A percentile compares a stretch with the other conserved stretches of the same genome.
Evolutionary conservation across 2,888 invertebrate genomes (phyloP).

Genomic region (Tinea trinotella): DNA sequence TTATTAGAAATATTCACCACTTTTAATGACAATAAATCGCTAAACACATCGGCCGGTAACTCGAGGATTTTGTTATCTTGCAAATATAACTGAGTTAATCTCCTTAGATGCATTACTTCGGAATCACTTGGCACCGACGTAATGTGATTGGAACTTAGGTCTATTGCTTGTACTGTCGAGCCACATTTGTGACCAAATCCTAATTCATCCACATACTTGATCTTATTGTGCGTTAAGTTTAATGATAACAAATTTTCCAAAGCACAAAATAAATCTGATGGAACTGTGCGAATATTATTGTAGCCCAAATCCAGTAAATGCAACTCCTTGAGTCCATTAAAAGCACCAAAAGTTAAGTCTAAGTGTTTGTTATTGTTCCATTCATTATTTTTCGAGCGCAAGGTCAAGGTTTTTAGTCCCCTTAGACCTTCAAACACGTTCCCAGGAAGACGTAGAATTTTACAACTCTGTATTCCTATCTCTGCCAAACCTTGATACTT

Average conservation of each 20-base stretch:
- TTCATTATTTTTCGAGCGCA: constrained; percentile 84
- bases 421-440: constrained; percentile 85
- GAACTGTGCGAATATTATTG: constrained; percentile 85
- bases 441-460: constrained; percentile 81
- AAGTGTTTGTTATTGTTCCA: constrained; percentile 82
- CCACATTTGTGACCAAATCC: constrained; percentile 77
- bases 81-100: constrained; percentile 84
- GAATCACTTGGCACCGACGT: constrained; percentile 81
- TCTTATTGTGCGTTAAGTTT: constrained; percentile 88
- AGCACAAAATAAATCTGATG: constrained; percentile 84
- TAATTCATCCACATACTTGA: constrained; percentile 83
- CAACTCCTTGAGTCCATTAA: constrained; percentile 84
- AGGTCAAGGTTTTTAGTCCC: constrained; percentile 82
- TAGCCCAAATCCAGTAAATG: constrained; percentile 83
- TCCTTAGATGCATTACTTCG: constrained; percentile 81
- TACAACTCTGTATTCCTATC: constrained; percentile 83
- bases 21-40: constrained; percentile 83
- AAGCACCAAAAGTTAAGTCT: constrained; percentile 79
- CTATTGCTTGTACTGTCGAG: constrained; percentile 83
- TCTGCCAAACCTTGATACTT: constrained; percentile 84
- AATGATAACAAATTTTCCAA: constrained; percentile 85
- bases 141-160: constrained; percentile 86
- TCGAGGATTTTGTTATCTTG: constrained; percentile 88
- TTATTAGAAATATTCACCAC: constrained; percentile 91
- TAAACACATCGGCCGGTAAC: constrained; percentile 82